Evolutionary conservation across 2,113 vertebrate species (phyloP).

Genomic region (Istiophorus platypterus): DNA sequence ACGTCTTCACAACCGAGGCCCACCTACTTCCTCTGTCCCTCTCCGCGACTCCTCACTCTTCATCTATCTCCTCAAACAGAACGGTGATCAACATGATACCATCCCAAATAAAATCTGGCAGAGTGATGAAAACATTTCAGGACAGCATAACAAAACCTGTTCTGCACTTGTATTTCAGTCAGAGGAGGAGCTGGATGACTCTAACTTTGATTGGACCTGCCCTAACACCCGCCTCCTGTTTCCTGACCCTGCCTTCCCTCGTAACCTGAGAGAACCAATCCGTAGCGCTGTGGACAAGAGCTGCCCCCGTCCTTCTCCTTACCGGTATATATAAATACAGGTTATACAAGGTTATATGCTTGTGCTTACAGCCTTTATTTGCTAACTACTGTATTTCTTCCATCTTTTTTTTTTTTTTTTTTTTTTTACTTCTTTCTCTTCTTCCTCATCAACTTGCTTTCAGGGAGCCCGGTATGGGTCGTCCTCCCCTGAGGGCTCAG

Average conservation of each 20-base stretch:
- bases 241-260: constrained; percentile 94
- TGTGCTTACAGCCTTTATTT: not conserved
- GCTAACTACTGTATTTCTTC: not conserved
- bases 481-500: constrained; percentile 93
- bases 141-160: not conserved
- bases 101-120: not conserved
- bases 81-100: constrained; percentile 57
- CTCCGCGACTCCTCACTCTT: constrained; percentile 88
- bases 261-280: constrained; percentile 95
- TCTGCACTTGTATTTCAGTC: constrained; percentile 52
- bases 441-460: not conserved
- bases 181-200: constrained; percentile 92
- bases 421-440: not conserved
- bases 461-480: constrained; percentile 87
- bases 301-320: constrained; percentile 88
- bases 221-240: constrained; percentile 98
- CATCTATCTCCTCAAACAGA: constrained; percentile 61
- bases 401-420: not conserved
- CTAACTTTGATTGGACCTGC: constrained; percentile 98
- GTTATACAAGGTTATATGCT: not conserved
- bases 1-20: constrained; percentile 99
- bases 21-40: constrained; percentile 96
- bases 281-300: constrained; percentile 97
- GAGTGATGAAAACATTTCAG: not conserved
- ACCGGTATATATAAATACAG: constrained; percentile 61